Conservation (phyloP, 2,797 vertebrate species). For the Clarias pachynema region DNA sequence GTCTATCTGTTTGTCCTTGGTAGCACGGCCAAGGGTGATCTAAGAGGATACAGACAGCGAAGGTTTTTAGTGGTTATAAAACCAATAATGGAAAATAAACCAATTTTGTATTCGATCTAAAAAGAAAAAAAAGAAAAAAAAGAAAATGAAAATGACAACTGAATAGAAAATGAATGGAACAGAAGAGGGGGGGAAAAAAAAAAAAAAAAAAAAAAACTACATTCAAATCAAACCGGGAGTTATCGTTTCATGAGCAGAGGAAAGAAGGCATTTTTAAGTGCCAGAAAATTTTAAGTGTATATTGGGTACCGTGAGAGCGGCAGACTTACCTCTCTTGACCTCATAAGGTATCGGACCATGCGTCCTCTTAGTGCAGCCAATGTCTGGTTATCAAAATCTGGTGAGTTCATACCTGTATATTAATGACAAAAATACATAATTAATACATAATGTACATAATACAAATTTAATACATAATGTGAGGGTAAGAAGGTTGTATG, state of each 20-base stretch:
- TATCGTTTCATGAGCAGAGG: too few species aligned
- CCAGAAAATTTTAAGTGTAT: too few species aligned
- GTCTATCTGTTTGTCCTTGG: constrained; percentile 97
- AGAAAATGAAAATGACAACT: background rate
- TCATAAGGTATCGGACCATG: constrained; percentile 97
- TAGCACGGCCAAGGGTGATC: constrained; percentile 94
- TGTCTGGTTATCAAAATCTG: constrained; percentile 95
- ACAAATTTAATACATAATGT: background rate
- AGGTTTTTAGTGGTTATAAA: background rate
- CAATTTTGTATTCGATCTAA: background rate
- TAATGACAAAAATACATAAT: background rate
- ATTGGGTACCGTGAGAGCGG: too few species aligned
- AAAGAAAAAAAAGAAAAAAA: too few species aligned
- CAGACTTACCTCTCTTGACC: constrained; percentile 87
- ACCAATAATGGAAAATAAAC: background rate
- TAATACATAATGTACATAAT: background rate
- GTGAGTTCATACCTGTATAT: constrained; percentile 89
- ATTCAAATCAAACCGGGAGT: too few species aligned
- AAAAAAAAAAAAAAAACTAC: background rate
- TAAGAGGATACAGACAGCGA: constrained; percentile 57
- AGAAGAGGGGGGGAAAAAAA: too few species aligned
- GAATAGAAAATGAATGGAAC: background rate
- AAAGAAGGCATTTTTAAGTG: too few species aligned
- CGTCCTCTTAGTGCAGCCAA: constrained; percentile 90
- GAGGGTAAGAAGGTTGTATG: background rate